Evolutionary conservation across 2,113 vertebrate species (phyloP).

Genomic region (Neogobius melanostomus): DNA sequence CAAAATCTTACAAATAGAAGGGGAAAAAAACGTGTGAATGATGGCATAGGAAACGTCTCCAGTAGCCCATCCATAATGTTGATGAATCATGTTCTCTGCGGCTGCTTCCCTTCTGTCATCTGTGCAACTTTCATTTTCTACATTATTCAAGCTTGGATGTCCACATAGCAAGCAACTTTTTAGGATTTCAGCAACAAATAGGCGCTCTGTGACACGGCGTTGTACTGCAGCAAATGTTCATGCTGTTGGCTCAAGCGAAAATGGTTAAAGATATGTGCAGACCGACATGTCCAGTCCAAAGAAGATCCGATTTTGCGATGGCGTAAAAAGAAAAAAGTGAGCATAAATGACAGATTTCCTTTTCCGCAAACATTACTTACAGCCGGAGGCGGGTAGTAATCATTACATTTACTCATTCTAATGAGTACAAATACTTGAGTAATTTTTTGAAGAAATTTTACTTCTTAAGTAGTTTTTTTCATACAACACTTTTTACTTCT

Average conservation of each 20-base stretch:
- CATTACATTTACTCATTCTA: too few species aligned
- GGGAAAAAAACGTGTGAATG: conserved; percentile 13
- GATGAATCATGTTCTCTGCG: conserved; percentile 26
- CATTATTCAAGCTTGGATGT: conserved; percentile 10
- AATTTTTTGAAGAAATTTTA: too few species aligned
- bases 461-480: too few species aligned
- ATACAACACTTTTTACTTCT: too few species aligned
- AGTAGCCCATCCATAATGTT: conserved; percentile 19
- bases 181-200: background rate
- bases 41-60: conserved; percentile 20
- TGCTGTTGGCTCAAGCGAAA: background rate
- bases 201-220: background rate
- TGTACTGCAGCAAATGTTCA: background rate
- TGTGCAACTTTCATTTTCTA: conserved; percentile 2
- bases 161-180: background rate
- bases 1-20: conserved; percentile 30
- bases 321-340: too few species aligned
- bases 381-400: too few species aligned
- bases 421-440: too few species aligned
- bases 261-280: background rate
- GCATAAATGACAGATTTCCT: too few species aligned
- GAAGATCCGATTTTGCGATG: too few species aligned
- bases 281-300: too few species aligned
- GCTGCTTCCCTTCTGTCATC: conserved; percentile 23
- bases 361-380: too few species aligned